Conservation (phyloP, 1,140 invertebrate genomes). For the Coptotermes formosanus region DNA sequence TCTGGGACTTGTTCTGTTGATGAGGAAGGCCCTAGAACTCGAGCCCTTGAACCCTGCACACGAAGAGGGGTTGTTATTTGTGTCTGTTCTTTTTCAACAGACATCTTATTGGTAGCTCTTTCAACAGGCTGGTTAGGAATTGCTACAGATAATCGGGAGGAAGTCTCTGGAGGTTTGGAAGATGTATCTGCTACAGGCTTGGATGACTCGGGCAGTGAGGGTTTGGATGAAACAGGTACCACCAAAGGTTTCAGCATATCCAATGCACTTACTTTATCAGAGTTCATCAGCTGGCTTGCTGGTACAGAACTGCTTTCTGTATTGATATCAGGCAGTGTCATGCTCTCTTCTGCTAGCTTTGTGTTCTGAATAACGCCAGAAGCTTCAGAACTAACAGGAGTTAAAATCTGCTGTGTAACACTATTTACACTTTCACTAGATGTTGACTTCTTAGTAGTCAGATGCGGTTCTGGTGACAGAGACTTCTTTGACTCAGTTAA, state of each 20-base stretch:
- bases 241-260: neutral
- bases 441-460: slow-evolving; percentile 25
- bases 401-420: neutral
- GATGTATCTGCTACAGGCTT: neutral
- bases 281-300: neutral
- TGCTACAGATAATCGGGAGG: neutral
- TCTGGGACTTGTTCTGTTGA: slow-evolving; percentile 16
- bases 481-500: slow-evolving; percentile 11
- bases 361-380: neutral
- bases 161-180: neutral
- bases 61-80: neutral
- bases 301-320: neutral
- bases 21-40: neutral
- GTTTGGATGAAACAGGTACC: neutral
- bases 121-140: too few relatives aligned
- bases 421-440: slow-evolving; percentile 35
- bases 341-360: neutral
- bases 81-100: neutral
- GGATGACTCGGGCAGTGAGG: neutral
- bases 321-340: neutral
- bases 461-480: slow-evolving; percentile 2
- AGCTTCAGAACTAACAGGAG: neutral
- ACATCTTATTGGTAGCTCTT: neutral
- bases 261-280: neutral
- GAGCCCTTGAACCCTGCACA: neutral